Percentiles rank a stretch among this genome's conserved stretches.
Evolutionary conservation across 2,888 invertebrate species (phyloP).

Genomic region (Zaprionus lineosus): DNA sequence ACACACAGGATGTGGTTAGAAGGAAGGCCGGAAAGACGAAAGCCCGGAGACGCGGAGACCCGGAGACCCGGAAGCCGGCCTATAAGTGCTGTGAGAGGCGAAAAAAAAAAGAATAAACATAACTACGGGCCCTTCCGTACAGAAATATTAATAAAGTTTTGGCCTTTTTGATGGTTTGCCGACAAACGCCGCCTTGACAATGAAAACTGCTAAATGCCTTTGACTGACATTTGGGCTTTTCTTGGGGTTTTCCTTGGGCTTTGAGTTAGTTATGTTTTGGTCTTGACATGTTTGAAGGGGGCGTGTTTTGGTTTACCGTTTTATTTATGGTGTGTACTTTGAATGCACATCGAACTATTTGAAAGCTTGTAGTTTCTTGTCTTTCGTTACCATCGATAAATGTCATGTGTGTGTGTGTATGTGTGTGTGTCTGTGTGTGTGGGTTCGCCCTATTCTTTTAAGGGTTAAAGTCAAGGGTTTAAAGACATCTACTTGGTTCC

Average conservation of each 20-base stretch:
- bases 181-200: conserved; percentile 71
- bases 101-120: conserved; percentile 3
- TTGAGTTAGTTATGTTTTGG: conserved; percentile 64
- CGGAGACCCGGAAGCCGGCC: no score
- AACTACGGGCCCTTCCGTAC: conserved; percentile 36
- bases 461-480: conserved; percentile 76
- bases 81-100: conserved; percentile 23
- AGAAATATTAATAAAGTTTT: conserved; percentile 69
- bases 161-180: conserved; percentile 65
- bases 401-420: no score
- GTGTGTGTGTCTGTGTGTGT: conserved; percentile 17
- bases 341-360: conserved; percentile 55
- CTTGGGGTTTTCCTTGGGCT: conserved; percentile 6
- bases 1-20: no score
- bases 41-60: no score
- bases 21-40: no score
- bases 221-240: conserved; percentile 44
- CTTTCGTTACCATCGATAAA: no score
- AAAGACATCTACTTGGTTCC: conserved; percentile 34
- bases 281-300: conserved; percentile 46
- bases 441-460: conserved; percentile 37
- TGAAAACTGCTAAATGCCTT: conserved; percentile 71
- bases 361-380: conserved; percentile 33
- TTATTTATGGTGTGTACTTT: conserved; percentile 67
- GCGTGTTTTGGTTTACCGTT: conserved; percentile 17